Conservation (phyloP, 2,113 vertebrate genomes). For the Varanus komodoensis region DNA sequence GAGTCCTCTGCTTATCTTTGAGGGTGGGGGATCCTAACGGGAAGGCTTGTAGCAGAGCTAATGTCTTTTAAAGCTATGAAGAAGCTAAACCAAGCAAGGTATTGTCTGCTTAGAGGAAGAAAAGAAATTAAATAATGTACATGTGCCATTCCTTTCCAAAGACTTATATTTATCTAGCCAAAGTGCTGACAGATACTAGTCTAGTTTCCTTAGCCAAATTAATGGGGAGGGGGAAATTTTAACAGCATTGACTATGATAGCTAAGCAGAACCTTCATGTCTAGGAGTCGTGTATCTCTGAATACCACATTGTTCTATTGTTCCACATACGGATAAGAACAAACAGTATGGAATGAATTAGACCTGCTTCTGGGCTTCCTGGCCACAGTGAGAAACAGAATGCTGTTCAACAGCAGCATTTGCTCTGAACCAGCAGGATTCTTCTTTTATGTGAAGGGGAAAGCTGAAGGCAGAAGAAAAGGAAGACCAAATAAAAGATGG, state of each 20-base stretch:
- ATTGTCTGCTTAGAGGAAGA: not conserved
- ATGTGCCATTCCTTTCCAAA: not conserved
- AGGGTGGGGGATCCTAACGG: conserved; percentile 49
- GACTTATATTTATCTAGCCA: not conserved
- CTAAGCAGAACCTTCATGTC: not conserved
- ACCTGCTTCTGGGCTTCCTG: not conserved
- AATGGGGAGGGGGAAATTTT: not conserved
- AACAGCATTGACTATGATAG: not conserved
- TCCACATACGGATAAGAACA: not conserved
- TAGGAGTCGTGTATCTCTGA: not conserved
- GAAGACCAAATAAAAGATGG: too few relatives aligned
- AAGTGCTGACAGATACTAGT: not conserved
- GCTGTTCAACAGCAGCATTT: not conserved
- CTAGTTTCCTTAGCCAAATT: not conserved
- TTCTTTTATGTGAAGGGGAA: not conserved
- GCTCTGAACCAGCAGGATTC: not conserved
- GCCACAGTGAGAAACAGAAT: not conserved
- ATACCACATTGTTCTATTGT: not conserved
- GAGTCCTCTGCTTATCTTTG: conserved; percentile 64
- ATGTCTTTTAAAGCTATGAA: conserved; percentile 20
- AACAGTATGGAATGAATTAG: not conserved
- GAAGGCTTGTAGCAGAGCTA: conserved; percentile 52
- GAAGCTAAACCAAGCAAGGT: conserved; percentile 37
- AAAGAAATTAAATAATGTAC: not conserved
- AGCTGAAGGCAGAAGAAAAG: too few relatives aligned